Percentiles rank a stretch among this genome's conserved stretches.
Conservation (phyloP, 2,797 vertebrate species). For the Artibeus jamaicensis region DNA sequence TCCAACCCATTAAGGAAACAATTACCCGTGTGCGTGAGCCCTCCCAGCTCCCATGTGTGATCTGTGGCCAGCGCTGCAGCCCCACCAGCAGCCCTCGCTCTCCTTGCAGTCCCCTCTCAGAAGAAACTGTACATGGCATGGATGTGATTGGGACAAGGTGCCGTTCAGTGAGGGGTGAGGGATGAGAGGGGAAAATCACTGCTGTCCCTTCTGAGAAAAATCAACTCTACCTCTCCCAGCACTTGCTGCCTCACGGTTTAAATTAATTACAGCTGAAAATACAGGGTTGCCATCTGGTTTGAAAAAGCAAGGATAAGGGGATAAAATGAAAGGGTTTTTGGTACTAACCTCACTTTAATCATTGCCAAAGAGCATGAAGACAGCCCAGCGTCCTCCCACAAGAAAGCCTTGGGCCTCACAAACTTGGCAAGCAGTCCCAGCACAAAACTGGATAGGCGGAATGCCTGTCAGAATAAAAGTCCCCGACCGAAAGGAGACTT, state of each 20-base stretch:
- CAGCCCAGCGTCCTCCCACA: constrained; percentile 88
- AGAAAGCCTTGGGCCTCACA: constrained; percentile 85
- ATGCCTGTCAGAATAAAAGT: constrained; percentile 84
- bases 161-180: background rate
- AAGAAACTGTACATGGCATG: background rate
- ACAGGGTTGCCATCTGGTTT: constrained; percentile 81
- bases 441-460: constrained; percentile 62
- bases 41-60: background rate
- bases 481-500: constrained; percentile 30
- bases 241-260: constrained; percentile 71
- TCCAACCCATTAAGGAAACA: background rate
- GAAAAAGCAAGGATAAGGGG: constrained; percentile 77
- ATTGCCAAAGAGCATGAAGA: constrained; percentile 86
- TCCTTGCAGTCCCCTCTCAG: background rate
- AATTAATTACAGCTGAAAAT: constrained; percentile 83
- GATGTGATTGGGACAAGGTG: constrained; percentile 2
- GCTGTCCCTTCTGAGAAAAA: constrained; percentile 40
- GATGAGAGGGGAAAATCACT: background rate
- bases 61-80: fast-evolving
- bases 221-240: constrained; percentile 62
- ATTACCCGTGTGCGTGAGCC: background rate
- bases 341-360: constrained; percentile 87
- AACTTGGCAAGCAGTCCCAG: constrained; percentile 80
- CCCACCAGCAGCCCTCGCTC: background rate
- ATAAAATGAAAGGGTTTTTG: constrained; percentile 78